A percentile compares a stretch with the other conserved stretches of the same genome.
Conservation (phyloP, 2,797 vertebrate genomes). For the Iguana delicatissima region DNA sequence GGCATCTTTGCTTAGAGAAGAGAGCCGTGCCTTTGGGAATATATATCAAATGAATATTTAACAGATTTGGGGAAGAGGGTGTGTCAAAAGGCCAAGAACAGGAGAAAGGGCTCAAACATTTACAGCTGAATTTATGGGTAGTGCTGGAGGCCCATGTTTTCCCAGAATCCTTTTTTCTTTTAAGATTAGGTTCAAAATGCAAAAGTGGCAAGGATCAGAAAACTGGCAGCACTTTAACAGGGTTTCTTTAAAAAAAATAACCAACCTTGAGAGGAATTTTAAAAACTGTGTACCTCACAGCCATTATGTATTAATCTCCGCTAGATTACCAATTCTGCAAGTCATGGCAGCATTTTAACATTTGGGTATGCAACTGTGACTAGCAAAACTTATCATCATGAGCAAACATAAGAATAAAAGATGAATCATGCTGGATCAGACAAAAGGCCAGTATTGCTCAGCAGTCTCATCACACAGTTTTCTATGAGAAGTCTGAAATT, state of each 20-base stretch:
- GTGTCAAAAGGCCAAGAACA: conserved; percentile 72
- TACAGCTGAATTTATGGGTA: conserved; percentile 60
- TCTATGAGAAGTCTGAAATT: too few relatives aligned
- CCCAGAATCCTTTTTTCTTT: conserved; percentile 56
- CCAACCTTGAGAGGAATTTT: not conserved
- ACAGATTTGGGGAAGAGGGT: conserved; percentile 71
- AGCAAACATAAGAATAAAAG: not conserved
- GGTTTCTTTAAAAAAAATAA: not conserved
- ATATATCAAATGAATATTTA: conserved; percentile 64
- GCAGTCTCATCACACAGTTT: too few relatives aligned
- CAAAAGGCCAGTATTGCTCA: too few relatives aligned
- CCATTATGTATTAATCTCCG: not conserved
- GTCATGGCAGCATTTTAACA: not conserved
- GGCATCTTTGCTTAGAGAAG: conserved; percentile 70
- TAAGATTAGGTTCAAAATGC: not conserved
- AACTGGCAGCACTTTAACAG: not conserved
- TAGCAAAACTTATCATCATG: not conserved
- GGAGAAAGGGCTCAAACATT: conserved; percentile 51
- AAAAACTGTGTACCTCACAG: not conserved
- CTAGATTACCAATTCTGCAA: not conserved
- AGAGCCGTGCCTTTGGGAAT: conserved; percentile 71
- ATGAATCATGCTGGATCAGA: too few relatives aligned
- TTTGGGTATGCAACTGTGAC: not conserved
- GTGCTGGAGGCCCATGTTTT: conserved; percentile 52
- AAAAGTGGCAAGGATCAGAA: not conserved